phyloP scores from a whole-genome alignment of 2,113 vertebrate species.

The Oncorhynchus tshawytscha region DNA sequence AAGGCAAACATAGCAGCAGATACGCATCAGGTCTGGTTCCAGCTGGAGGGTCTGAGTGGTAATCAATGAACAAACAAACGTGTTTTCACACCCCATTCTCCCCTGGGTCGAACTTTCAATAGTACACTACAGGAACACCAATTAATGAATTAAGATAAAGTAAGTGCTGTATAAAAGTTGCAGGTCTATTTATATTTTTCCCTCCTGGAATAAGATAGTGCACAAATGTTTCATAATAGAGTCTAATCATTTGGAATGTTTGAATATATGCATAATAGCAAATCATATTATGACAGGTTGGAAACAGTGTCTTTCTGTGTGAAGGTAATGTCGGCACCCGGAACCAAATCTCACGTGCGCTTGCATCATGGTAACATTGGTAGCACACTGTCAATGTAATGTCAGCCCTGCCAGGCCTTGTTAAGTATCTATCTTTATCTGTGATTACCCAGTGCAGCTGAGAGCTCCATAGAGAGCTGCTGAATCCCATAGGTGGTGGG shows the following conservation, averaged over 20 bases:
- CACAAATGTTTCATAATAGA: background rate
- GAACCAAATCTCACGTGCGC: too few species aligned
- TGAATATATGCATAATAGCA: background rate
- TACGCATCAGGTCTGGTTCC: constrained; percentile 24
- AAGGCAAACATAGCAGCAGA: constrained; percentile 6
- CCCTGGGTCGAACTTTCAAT: constrained; percentile 36
- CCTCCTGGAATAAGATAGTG: background rate
- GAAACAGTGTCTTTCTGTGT: too few species aligned
- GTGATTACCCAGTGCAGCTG: background rate
- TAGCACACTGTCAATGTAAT: background rate
- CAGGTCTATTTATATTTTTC: constrained; percentile 5
- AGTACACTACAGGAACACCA: constrained; percentile 28
- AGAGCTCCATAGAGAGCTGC: background rate
- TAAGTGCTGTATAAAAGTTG: constrained; percentile 18
- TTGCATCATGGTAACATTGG: too few species aligned
- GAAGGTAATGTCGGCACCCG: too few species aligned
- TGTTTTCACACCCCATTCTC: constrained; percentile 24
- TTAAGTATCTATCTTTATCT: background rate
- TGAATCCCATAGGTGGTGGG: background rate
- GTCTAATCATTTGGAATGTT: background rate
- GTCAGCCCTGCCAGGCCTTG: background rate
- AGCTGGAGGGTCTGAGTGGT: constrained; percentile 37
- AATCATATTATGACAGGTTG: too few species aligned
- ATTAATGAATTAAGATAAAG: constrained; percentile 48
- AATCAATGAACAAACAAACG: constrained; percentile 64